A percentile compares a stretch with the other conserved stretches of the same genome.
phyloP scores from a whole-genome alignment of 2,888 invertebrate species.

The Apodemia hepburni region DNA sequence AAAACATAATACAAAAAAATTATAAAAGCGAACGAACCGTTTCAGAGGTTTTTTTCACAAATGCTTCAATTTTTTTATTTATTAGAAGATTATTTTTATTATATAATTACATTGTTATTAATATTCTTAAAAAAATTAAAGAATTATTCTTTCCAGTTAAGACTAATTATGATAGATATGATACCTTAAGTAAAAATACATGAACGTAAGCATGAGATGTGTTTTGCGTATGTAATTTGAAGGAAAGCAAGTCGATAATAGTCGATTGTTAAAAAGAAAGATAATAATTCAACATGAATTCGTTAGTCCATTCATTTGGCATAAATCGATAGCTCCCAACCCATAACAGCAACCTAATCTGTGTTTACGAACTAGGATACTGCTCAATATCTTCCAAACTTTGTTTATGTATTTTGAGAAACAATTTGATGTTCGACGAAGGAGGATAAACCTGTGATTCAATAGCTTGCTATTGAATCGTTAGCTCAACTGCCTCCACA shows the following conservation, averaged over 20 bases:
- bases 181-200: no score
- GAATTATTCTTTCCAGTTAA: no score
- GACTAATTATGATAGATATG: no score
- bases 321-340: neutral
- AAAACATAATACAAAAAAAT: no score
- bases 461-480: neutral
- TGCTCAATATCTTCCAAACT: slow-evolving; percentile 2
- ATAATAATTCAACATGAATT: neutral
- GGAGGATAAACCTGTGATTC: neutral
- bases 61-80: no score
- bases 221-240: no score
- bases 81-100: no score
- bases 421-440: neutral
- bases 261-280: neutral
- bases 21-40: no score
- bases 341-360: neutral
- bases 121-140: no score
- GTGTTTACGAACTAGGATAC: neutral
- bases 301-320: neutral
- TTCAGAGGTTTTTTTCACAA: no score
- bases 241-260: neutral
- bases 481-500: neutral
- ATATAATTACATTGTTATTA: no score
- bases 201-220: no score
- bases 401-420: slow-evolving; percentile 6